Percentiles rank a stretch among this genome's conserved stretches.
These are phyloP conservation scores for Horisme vitalbata DNA, from an alignment of 2,888 invertebrate genomes.

Conservation along the genomic window DNA sequence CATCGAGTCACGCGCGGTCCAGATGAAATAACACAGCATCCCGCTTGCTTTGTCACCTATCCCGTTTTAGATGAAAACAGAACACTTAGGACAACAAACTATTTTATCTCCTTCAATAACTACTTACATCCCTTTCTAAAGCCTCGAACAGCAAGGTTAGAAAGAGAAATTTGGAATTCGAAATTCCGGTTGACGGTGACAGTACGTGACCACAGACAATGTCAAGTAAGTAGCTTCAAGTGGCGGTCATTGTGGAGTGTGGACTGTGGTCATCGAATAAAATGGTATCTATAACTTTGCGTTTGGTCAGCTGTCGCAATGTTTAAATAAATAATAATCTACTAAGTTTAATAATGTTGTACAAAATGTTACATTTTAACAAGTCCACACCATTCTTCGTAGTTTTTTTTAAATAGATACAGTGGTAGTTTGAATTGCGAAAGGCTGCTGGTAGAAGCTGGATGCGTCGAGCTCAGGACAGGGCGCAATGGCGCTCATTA, in stretches of 20 bases:
- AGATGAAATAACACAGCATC: constrained; percentile 81
- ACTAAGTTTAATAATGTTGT: no score
- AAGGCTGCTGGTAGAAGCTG: no score
- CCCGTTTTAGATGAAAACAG: constrained; percentile 52
- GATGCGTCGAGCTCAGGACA: no score
- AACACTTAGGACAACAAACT: constrained; percentile 28
- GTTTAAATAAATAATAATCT: constrained; percentile 36
- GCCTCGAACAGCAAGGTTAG: constrained; percentile 22
- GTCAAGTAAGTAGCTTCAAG: constrained; percentile 41
- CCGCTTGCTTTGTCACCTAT: constrained; percentile 55
- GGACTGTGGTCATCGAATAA: no score
- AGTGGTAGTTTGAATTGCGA: no score
- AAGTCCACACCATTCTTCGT: no score
- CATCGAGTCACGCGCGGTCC: constrained; percentile 63
- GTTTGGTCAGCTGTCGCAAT: constrained; percentile 56
- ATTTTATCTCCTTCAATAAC: constrained; percentile 18
- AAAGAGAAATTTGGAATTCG: constrained; percentile 21
- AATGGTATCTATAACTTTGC: constrained; percentile 52
- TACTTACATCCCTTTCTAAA: constrained; percentile 26
- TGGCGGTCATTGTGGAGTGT: constrained; percentile 19
- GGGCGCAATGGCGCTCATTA: no score
- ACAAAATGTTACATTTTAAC: no score
- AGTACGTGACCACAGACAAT: constrained; percentile 77
- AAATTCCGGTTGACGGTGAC: constrained; percentile 42
- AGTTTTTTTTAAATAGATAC: no score